Evolutionary conservation across 2,113 vertebrate genomes (phyloP).

Genomic region (Cyrtonyx montezumae): DNA sequence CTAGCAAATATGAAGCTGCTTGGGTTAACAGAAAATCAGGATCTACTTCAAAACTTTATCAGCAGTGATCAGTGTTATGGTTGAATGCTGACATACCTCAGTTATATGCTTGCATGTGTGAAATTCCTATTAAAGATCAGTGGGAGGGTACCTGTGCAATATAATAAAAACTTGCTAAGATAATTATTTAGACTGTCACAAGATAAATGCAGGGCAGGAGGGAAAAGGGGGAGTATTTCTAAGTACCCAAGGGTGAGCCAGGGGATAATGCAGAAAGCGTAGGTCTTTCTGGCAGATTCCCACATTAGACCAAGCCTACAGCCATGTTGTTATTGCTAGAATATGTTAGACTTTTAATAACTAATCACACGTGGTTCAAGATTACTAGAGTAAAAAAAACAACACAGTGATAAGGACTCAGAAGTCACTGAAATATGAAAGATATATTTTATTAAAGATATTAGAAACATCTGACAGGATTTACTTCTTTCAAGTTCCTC

Average conservation of each 20-base stretch:
- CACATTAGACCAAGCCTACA: not conserved
- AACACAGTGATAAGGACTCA: not conserved
- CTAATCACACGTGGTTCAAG: conserved; percentile 37
- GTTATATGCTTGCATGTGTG: not conserved
- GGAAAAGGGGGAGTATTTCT: not conserved
- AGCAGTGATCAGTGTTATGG: not conserved
- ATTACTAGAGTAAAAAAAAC: not conserved
- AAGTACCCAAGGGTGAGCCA: not conserved
- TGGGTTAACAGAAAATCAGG: not conserved
- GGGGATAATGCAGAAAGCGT: not conserved
- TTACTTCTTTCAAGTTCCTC: not conserved
- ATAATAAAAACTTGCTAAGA: not conserved
- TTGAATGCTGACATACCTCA: not conserved
- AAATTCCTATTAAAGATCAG: not conserved
- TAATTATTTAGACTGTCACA: not conserved
- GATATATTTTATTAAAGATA: not conserved
- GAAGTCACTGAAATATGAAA: conserved; percentile 7
- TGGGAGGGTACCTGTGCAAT: not conserved
- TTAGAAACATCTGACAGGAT: not conserved
- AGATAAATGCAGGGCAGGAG: not conserved
- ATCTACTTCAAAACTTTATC: not conserved
- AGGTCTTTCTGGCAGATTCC: conserved; percentile 28
- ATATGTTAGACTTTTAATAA: not conserved
- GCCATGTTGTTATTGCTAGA: conserved; percentile 1
- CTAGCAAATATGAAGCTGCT: not conserved